Conservation (phyloP, 2,888 invertebrate species). For the Fabriciana adippe region DNA sequence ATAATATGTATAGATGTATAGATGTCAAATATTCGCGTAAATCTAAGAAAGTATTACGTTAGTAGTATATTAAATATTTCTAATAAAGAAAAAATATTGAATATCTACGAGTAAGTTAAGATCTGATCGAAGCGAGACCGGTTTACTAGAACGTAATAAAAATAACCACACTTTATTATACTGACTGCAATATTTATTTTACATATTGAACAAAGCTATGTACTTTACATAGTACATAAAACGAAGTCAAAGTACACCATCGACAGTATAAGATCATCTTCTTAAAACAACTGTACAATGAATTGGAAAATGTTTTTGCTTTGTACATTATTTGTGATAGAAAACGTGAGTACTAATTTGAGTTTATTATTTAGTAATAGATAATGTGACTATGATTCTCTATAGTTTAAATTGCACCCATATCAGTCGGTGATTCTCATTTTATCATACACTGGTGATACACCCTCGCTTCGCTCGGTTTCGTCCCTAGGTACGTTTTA, state of each 20-base stretch:
- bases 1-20: no score
- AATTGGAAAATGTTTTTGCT: slow-evolving; percentile 30
- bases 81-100: no score
- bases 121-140: not conserved
- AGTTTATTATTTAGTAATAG: not conserved
- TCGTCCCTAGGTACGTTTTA: no score
- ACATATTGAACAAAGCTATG: slow-evolving; percentile 14
- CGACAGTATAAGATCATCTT: slow-evolving; percentile 20
- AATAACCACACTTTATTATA: slow-evolving; percentile 4
- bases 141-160: not conserved
- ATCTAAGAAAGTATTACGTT: no score
- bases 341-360: slow-evolving; percentile 22
- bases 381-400: no score
- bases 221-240: slow-evolving; percentile 23
- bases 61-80: no score
- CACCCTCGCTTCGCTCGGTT: no score
- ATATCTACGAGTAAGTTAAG: no score
- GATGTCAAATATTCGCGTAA: no score
- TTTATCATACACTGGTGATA: no score
- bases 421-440: no score
- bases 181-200: slow-evolving; percentile 17
- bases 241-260: slow-evolving; percentile 13
- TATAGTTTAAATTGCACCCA: no score
- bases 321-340: slow-evolving; percentile 17
- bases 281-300: slow-evolving; percentile 25